phyloP scores from a whole-genome alignment of 2,113 vertebrate species.

The Saccopteryx leptura region DNA sequence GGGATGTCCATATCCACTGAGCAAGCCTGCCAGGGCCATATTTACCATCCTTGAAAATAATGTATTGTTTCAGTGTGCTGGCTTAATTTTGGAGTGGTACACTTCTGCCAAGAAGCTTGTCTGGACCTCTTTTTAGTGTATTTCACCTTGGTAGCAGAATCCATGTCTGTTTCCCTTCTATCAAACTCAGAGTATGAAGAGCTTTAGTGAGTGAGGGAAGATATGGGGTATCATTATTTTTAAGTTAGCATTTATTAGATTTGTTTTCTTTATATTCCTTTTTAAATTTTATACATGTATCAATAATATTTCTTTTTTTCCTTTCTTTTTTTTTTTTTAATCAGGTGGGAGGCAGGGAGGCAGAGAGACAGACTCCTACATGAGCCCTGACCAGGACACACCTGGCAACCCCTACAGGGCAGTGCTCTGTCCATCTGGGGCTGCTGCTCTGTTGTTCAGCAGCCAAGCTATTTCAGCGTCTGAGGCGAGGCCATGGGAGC shows the following conservation, averaged over 20 bases:
- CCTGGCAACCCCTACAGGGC: no score
- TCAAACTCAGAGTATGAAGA: background rate
- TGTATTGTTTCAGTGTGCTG: background rate
- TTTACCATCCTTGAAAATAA: background rate
- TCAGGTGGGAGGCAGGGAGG: no score
- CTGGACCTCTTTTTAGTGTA: background rate
- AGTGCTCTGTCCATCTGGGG: no score
- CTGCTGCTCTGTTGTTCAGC: no score
- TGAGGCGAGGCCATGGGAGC: no score
- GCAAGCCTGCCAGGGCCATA: no score
- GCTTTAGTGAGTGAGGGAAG: background rate
- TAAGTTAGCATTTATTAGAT: background rate
- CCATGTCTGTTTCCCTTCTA: background rate
- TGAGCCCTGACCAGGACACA: no score
- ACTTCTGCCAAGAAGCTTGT: background rate
- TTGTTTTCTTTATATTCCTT: constrained; percentile 23
- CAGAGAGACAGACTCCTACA: no score
- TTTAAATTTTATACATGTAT: background rate
- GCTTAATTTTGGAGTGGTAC: background rate
- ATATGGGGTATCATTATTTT: background rate
- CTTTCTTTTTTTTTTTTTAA: no score
- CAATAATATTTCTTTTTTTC: no score
- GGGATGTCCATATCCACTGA: no score
- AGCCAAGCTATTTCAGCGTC: no score
- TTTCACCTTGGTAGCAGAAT: background rate